These are phyloP conservation scores for Drosophila nigrodunni DNA, from an alignment of 1,140 invertebrate species.

Conservation along the genomic window DNA sequence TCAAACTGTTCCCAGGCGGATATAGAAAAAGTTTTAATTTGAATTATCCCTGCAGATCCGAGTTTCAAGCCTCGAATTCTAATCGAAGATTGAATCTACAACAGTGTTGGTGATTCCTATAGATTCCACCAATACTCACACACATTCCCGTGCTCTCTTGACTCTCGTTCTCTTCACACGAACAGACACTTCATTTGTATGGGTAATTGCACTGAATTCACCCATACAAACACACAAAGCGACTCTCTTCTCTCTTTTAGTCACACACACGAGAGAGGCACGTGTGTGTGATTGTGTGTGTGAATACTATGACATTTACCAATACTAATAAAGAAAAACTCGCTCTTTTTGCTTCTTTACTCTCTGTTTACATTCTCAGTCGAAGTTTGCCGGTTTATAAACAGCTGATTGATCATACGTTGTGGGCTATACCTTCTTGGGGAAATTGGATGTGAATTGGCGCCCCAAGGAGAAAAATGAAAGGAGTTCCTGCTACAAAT, in stretches of 20 bases:
- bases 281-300: too few species aligned
- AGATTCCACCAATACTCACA: constrained; percentile 40
- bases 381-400: neutral
- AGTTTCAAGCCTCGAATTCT: neutral
- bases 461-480: neutral
- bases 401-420: constrained; percentile 42
- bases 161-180: constrained; percentile 18
- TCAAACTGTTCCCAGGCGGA: neutral
- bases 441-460: neutral
- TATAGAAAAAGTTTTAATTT: neutral
- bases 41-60: neutral
- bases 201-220: constrained; percentile 13
- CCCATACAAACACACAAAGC: constrained; percentile 27
- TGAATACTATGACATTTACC: constrained; percentile 7
- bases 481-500: neutral
- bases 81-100: neutral
- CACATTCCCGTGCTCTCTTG: constrained; percentile 31
- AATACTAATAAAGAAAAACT: constrained; percentile 26
- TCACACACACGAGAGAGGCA: constrained; percentile 5
- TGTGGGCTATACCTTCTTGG: neutral
- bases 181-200: constrained; percentile 21
- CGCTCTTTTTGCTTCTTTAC: constrained; percentile 23
- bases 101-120: constrained; percentile 35
- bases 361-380: constrained; percentile 59
- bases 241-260: constrained; percentile 38